Percentiles rank a stretch among this genome's conserved stretches.
phyloP scores from a whole-genome alignment of 1,140 invertebrate genomes.

The Panulirus ornatus region DNA sequence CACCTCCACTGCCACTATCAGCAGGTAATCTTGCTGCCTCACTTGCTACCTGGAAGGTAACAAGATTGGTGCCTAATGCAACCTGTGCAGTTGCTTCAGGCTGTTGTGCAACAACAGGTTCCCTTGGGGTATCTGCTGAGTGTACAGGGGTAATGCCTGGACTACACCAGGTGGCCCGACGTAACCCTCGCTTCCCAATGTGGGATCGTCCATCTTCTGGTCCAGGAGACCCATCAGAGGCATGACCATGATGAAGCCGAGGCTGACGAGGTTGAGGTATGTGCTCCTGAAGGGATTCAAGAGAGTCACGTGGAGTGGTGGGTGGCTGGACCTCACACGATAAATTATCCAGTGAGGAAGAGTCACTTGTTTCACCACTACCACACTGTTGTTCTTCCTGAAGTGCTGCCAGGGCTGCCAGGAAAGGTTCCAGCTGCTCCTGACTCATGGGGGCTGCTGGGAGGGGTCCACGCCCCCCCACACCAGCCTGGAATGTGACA shows the following conservation, averaged over 20 bases:
- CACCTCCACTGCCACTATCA: neutral
- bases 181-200: slow-evolving; percentile 12
- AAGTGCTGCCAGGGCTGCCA: slow-evolving; percentile 58
- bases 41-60: slow-evolving; percentile 40
- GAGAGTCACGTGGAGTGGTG: slow-evolving; percentile 40
- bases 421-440: slow-evolving; percentile 67
- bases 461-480: slow-evolving; percentile 54
- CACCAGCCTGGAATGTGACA: slow-evolving; percentile 64
- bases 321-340: slow-evolving; percentile 64
- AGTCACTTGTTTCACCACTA: slow-evolving; percentile 51
- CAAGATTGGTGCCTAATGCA: slow-evolving; percentile 23
- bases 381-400: slow-evolving; percentile 56
- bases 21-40: neutral
- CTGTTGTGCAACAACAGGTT: neutral
- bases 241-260: slow-evolving; percentile 12
- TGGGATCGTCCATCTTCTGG: neutral
- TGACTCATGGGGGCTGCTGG: slow-evolving; percentile 63
- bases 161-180: slow-evolving; percentile 50
- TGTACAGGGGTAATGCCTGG: slow-evolving; percentile 22
- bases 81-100: slow-evolving; percentile 31
- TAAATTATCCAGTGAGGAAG: slow-evolving; percentile 64
- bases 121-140: neutral
- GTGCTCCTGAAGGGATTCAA: slow-evolving; percentile 60
- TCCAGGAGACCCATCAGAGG: neutral
- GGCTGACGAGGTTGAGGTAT: slow-evolving; percentile 3